Evolutionary conservation across 2,113 vertebrate genomes (phyloP), one percentile per base, ranked within the genome.

Genomic region (Catharus minimus): DNA sequence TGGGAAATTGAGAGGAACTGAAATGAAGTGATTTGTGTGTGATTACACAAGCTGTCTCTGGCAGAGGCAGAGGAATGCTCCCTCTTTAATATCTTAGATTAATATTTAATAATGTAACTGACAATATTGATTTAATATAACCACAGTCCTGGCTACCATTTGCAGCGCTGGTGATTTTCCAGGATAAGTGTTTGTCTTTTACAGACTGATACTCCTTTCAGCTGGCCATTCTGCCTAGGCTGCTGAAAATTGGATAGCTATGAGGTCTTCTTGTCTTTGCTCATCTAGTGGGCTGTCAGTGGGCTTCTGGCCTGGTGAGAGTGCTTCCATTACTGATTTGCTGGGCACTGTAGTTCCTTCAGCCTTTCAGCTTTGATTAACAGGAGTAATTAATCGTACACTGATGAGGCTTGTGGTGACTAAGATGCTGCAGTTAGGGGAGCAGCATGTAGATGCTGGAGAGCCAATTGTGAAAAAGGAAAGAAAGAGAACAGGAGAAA

Each of bases 301-400:
- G 62, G 47, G 12, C 62, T 58, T 52, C 61, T 79, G 77, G 32
- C 58, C 27, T 30, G n/a, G n/a, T 41, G 22, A 72, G 61, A 47
- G 28, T 27, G 30, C n/a, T 73, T 93, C 62, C 43, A 50, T 68
- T 86, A 36, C 68, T 0, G 1, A 38, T 81, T 49, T 89, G 43
- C 43, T 79, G 74, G 50, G 32, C 66, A 38, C 17, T 80, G 60
- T 19, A 26, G 28, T 88, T 89, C 38, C 41, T 86, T 91, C 46
- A 74, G 76, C 30, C 65, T 74, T 94, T 74, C 77, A 36, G 46
- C 65, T 82, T 89, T 86, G 75, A 89, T 93, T 95, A 90, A 74
- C 75, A 57, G 53, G 43, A 83, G 72, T 93, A 95, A 94, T 95
- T 94, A 94, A 95, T 87, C 0, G 23, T 73, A 52, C 32, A 32